Evolutionary conservation across 2,797 vertebrate genomes (phyloP), one percentile per base, ranked within the genome.

Genomic region (Lophius americanus): DNA sequence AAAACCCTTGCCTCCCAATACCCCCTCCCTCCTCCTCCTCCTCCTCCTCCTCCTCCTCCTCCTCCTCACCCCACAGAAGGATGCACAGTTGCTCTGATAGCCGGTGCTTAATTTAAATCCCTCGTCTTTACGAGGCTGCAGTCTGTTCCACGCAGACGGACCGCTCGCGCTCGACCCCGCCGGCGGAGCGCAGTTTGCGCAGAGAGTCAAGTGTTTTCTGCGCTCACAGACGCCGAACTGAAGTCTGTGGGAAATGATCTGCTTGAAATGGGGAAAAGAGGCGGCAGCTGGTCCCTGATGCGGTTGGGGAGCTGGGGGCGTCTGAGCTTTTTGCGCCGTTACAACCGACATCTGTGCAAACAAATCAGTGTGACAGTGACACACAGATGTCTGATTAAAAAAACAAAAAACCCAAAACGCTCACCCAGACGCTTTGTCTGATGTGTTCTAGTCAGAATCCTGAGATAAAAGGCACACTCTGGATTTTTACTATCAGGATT

Each of bases 41-140:
- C 79, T 1, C 70, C 55, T 76, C 63, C 80, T 1, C 70, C 57
- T 23, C 60, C 83, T 80, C 60, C 83, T 80, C 76, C 70, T 66
- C 64, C 82, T 64, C 63, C 79, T 1, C 70, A 23, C 55, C 76
- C 63, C 80, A 2, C 70, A 56, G 69, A 76, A 85, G 73, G 77
- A 87, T 80, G 83, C 87, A 82, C 80, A 73, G 75, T 86, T 73
- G 77, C 78, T 84, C 82, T 84, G 69, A 92, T 88, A 90, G 87
- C 88, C 83, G 78, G 70, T 82, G 81, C 82, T 91, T 92, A 85
- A 87, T 89, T 90, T 75, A 87, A 92, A 89, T 88, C 87, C 82
- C 77, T 53, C 51, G 84, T 86, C 83, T 78, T 60, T 49, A 41
- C 35, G 77, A 78, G 66, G 52, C 78, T 47, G 68, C 71, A 51